Evolutionary conservation across 1,140 invertebrate species (phyloP), one percentile per base, ranked within the genome.

Genomic region (Heliconius himera): DNA sequence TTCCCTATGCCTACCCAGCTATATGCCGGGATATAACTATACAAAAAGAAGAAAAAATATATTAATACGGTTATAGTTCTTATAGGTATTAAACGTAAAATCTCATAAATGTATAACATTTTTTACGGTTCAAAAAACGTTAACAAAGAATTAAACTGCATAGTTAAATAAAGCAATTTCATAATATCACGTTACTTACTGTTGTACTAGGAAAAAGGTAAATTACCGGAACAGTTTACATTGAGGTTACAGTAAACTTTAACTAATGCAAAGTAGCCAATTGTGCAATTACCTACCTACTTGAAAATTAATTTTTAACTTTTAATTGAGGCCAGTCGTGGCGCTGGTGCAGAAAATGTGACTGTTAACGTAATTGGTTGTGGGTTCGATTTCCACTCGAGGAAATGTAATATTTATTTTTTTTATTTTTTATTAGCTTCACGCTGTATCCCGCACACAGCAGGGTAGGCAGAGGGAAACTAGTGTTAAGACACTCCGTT

Each of bases 191-290:
- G 49, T 51, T 51, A 6, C 49, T 6, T 20, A 51, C 20, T 60
- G n/a, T 22, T 29, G 13, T 66, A 66, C 26, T 66, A 66, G 9
- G 60, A 66, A 66, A n/a, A 66, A 26, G 60, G 4, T 66, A 4
- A 66, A 66, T 29, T 66, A 66, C 60, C 60, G 60, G 60, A 66
- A 66, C 26, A 66, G 8, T 66, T 29, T 66, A 13, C 60, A 29
- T 66, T 29, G 60, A 66, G 60, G 60, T 29, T 18, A 66, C 22
- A 29, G 26, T 66, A 18, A n/a, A 66, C 26, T 66, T 29, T 13
- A 66, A 66, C 60, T 16, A 13, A 66, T 26, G 26, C 22, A 66
- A 66, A 29, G 26, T 66, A 66, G 11, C 0, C 2, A 66, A 66
- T 26, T 29, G 11, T 66, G 26, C 26, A 66, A 29, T 66, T n/a